phyloP scores from a whole-genome alignment of 2,113 vertebrate species.

The Etheostoma cragini region DNA sequence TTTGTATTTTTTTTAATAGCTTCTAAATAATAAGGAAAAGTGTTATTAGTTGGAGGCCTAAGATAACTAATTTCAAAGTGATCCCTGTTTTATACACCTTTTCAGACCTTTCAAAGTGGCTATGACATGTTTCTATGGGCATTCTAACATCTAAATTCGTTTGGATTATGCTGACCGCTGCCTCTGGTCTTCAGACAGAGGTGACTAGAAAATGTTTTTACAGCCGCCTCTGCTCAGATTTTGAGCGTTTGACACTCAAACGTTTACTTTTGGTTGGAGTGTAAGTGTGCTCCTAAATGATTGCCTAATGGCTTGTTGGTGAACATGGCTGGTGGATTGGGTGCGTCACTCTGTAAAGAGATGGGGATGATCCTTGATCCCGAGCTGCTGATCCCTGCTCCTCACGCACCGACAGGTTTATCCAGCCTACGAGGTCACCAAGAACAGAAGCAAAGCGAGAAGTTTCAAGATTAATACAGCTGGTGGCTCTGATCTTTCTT shows the following conservation, averaged over 20 bases:
- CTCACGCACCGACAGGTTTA: slow-evolving; percentile 68
- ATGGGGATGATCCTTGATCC: slow-evolving; percentile 77
- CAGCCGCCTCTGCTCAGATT: neutral
- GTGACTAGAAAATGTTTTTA: neutral
- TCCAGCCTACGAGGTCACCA: slow-evolving; percentile 48
- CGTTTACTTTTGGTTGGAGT: neutral
- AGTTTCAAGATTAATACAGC: slow-evolving; percentile 22
- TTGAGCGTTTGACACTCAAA: neutral
- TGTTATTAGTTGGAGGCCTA: neutral
- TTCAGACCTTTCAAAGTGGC: too few relatives aligned
- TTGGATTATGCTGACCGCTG: neutral
- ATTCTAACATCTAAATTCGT: neutral
- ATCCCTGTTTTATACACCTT: neutral
- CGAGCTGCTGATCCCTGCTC: slow-evolving; percentile 65
- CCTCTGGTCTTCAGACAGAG: neutral
- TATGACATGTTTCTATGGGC: too few relatives aligned
- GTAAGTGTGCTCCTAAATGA: neutral
- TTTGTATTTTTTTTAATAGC: neutral
- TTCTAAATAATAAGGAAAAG: neutral
- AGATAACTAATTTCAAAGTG: neutral
- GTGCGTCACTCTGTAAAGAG: slow-evolving; percentile 72
- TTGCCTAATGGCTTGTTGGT: neutral
- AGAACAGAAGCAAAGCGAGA: slow-evolving; percentile 5
- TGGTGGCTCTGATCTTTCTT: slow-evolving; percentile 5
- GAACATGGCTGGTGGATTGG: slow-evolving; percentile 57